Evolutionary conservation across 30 jellyfish, hydroid and myxozoan genomes (phyloP), one percentile per base, ranked within the genome.

Genomic region (Turritopsis rubra): DNA sequence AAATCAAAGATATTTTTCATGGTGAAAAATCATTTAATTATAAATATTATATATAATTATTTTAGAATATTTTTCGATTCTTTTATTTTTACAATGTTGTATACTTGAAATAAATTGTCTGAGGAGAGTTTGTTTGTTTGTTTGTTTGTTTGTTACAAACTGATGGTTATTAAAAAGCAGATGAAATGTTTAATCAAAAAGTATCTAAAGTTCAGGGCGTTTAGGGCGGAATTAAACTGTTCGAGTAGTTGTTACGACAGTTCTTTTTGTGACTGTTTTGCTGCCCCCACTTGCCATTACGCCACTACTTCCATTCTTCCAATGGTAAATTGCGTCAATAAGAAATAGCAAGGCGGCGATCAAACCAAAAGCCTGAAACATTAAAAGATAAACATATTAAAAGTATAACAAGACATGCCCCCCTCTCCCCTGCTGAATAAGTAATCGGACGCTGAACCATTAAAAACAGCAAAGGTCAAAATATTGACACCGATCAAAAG

Each of bases 311-410:
- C 65, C 66, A 17, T 21, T 80, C 53, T 80, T 80, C 87, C 87
- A 80, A 1, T 28, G 52, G 21, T 28, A 80, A 65, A 80, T 80
- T 9, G 87, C 87, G 21, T 80, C 87, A 25, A 80, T 80, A 19
- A 80, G 70, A 1, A 80, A 80, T 21, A 80, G 30, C 76, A 80
- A 80, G 0, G 87, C 76, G 1, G 83, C 80, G 28, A 80, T 53
- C 31, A 80, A n/a, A 16, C 87, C 87, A 41, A 80, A 53, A 0
- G 80, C 87, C 87, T 80, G 21, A 22, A 53, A 30, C 19, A 29
- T 24, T 18, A 53, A 79, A 22, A 79, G 70, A 65, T 28, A 13
- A 5, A 25, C 41, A 75, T n/a, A n/a, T n/a, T n/a, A n/a, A n/a
- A 1, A n/a, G 28, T 68, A 22, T 27, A 68, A 23, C 16, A 68